These are phyloP conservation scores for Podargus strigoides DNA, from an alignment of 2,797 vertebrate species.

Conservation along the genomic window DNA sequence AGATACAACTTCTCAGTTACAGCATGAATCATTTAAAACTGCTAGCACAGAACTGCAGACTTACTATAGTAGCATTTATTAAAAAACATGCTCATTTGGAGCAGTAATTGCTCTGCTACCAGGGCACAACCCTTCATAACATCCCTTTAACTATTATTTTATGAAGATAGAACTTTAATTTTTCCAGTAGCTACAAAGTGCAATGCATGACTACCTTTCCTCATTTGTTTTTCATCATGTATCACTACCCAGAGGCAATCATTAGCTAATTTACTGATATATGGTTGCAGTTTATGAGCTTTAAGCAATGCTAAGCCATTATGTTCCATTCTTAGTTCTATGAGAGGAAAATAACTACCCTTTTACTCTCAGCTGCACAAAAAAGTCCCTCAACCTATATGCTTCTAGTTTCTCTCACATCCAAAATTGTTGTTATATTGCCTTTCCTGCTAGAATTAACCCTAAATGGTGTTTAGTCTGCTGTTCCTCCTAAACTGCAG, in stretches of 20 bases:
- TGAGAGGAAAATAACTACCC: slow-evolving; percentile 27
- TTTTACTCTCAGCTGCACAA: not conserved
- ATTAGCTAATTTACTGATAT: slow-evolving; percentile 73
- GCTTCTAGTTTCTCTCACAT: slow-evolving; percentile 8
- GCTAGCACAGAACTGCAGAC: not conserved
- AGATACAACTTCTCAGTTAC: not conserved
- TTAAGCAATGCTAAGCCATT: slow-evolving; percentile 62
- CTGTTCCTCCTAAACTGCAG: not conserved
- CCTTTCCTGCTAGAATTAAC: slow-evolving; percentile 29
- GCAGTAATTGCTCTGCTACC: slow-evolving; percentile 58
- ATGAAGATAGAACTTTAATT: slow-evolving; percentile 67
- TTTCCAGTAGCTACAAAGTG: slow-evolving; percentile 57
- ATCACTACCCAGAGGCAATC: slow-evolving; percentile 63
- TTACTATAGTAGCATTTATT: slow-evolving; percentile 37
- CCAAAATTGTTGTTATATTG: slow-evolving; percentile 6
- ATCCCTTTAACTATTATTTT: slow-evolving; percentile 41
- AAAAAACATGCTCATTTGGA: slow-evolving; percentile 50
- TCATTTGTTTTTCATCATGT: slow-evolving; percentile 70
- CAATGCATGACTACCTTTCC: slow-evolving; percentile 58
- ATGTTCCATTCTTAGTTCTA: not conserved
- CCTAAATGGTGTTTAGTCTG: not conserved
- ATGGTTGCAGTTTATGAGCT: slow-evolving; percentile 59
- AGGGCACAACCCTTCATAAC: slow-evolving; percentile 42
- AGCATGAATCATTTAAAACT: slow-evolving; percentile 18
- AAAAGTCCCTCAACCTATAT: not conserved